Evolutionary conservation across 2,113 vertebrate genomes (phyloP).

Genomic region (Mirza zaza): DNA sequence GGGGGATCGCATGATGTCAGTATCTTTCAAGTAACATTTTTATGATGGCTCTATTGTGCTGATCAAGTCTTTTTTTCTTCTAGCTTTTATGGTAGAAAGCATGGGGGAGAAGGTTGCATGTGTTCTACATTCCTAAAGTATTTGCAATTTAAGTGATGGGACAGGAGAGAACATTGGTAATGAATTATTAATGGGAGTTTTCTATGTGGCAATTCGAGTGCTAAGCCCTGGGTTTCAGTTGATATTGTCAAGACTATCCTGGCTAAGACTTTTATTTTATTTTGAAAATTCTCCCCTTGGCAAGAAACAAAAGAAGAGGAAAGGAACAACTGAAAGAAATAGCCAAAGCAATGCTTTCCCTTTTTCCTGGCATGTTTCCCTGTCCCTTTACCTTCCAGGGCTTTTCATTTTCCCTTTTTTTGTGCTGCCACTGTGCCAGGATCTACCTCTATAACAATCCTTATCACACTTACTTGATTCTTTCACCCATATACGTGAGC

Average conservation of each 20-base stretch:
- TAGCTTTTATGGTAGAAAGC: neutral
- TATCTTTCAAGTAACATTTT: neutral
- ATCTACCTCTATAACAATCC: neutral
- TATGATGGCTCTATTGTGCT: neutral
- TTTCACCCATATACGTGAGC: neutral
- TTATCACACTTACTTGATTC: neutral
- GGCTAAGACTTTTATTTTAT: neutral
- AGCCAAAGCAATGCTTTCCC: neutral
- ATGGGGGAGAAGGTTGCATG: neutral
- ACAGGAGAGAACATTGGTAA: neutral
- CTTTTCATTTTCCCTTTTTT: neutral
- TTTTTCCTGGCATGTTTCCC: neutral
- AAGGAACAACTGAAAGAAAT: neutral
- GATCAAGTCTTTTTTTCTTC: neutral
- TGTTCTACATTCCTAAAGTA: neutral
- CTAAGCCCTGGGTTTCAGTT: neutral
- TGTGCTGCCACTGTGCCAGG: rapidly evolving
- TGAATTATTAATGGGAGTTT: neutral
- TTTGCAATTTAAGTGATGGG: neutral
- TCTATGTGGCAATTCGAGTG: neutral
- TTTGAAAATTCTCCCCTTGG: neutral
- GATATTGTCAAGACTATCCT: neutral
- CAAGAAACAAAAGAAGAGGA: neutral
- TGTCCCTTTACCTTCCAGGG: neutral
- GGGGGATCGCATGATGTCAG: neutral